Evolutionary conservation across 1,140 invertebrate genomes (phyloP).

Genomic region (Drosophila yakuba): DNA sequence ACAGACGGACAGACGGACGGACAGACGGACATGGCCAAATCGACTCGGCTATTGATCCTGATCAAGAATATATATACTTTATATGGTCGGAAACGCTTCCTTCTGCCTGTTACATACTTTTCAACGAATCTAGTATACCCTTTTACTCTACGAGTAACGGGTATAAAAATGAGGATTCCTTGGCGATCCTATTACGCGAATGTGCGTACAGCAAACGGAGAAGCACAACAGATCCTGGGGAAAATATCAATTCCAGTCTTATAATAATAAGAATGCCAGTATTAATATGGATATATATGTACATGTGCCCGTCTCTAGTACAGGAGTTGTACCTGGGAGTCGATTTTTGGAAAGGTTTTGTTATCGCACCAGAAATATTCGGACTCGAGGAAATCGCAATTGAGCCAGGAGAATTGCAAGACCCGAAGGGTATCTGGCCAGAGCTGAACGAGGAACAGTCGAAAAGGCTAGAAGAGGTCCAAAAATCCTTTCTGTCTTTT

Average conservation of each 20-base stretch:
- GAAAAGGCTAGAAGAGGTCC: not conserved
- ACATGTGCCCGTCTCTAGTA: not conserved
- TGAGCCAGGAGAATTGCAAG: not conserved
- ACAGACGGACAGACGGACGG: too few relatives aligned
- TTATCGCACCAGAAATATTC: not conserved
- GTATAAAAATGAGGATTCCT: not conserved
- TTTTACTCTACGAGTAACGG: too few relatives aligned
- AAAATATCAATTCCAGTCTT: not conserved
- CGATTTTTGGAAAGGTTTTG: not conserved
- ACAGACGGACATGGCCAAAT: too few relatives aligned
- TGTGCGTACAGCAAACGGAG: not conserved
- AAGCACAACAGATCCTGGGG: not conserved
- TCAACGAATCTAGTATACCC: too few relatives aligned
- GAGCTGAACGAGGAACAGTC: not conserved
- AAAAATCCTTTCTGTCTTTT: not conserved
- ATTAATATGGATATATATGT: not conserved
- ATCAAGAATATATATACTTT: too few relatives aligned
- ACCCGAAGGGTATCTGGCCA: not conserved
- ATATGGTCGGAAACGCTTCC: too few relatives aligned
- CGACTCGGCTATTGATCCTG: too few relatives aligned
- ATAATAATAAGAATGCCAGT: not conserved
- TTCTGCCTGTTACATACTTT: too few relatives aligned
- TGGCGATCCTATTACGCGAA: not conserved
- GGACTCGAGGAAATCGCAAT: not conserved
- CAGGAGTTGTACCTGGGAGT: conserved; percentile 2